Base-by-base conservation (phyloP, 2,797 vertebrate genomes). In the Heliangelus exortis region DNA sequence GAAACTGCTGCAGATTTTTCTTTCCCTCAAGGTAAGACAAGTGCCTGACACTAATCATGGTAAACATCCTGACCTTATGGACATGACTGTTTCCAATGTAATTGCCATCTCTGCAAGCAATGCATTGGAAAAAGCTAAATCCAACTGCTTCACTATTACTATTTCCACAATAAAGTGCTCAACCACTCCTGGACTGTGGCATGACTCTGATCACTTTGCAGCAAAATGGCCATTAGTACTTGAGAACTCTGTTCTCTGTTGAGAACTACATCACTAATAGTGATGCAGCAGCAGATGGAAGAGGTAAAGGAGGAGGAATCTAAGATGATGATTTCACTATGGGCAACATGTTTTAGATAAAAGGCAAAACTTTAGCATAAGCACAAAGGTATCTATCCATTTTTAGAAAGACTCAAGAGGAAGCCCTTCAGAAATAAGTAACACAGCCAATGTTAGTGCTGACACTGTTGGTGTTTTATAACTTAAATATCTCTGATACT, bases 1-100 rank as follows among this genome's bases (percentile, higher is more conserved):
- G 31, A 53, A 36, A 45, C 18, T 3, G 0, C 29, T 57, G 59
- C 48, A 11, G 39, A 1, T 47, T 21, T 0, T 15, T 29, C 47
- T 43, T 14, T 22, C 2, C 39, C 39, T 41, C 11, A 80, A 72
- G 65, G 36, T 18, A 50, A 72, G 26, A 12, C 66, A 82, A 61
- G 34, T 3, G 6, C 14, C 53, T 9, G 20, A 15, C 12, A 9
- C 5, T 5, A 36, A 26, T 9, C 31, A 12, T 0, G 4, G 31
- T 25, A 47, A 90, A 45, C n/a, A 25, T 16, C 31, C 33, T 0
- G 0, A 58, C 29, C 34, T 16, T 7, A 48, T 0, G 0, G 23
- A 39, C 1, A 0, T 3, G 26, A 31, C 13, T 4, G 10, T 39
- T 68, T 53, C 14, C 33, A 12, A 0, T 2, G 8, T 4, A 48